A percentile compares a stretch with the other conserved stretches of the same genome.
phyloP scores from a whole-genome alignment of 37 sponge, comb jelly and placozoan genomes.

The Agelas oroides region DNA sequence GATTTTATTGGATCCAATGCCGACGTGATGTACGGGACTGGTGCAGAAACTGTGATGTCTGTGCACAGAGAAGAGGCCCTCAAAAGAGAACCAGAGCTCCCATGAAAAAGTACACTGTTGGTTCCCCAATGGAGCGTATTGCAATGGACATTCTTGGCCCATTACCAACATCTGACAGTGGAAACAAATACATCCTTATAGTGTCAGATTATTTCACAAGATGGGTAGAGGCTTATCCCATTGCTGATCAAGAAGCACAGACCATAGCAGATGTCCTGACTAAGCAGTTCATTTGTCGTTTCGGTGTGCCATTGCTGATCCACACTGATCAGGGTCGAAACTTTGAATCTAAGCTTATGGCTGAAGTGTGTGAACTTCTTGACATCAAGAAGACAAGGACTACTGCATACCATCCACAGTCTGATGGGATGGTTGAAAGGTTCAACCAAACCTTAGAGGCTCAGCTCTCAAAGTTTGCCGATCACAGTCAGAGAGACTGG shows the following conservation, averaged over 20 bases:
- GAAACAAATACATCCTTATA: background rate
- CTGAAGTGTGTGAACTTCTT: background rate
- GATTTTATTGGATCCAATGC: conserved; percentile 34
- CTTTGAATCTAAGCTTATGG: background rate
- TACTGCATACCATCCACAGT: conserved; percentile 19
- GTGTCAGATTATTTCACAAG: background rate
- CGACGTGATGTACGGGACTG: background rate
- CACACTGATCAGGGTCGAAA: background rate
- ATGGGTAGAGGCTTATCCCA: background rate
- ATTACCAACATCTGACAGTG: background rate
- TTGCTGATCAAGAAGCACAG: background rate
- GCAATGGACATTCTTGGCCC: conserved; percentile 41
- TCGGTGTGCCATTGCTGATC: background rate
- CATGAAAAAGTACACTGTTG: conserved; percentile 11
- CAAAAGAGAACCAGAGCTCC: background rate
- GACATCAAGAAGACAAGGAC: background rate
- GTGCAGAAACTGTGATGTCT: conserved; percentile 33
- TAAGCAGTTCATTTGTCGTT: background rate
- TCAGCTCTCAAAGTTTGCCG: conserved; percentile 14
- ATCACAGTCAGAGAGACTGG: conserved; percentile 24
- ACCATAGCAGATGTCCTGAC: background rate
- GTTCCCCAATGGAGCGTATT: no score
- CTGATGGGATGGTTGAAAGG: conserved; percentile 52
- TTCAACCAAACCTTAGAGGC: conserved; percentile 37
- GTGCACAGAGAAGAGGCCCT: conserved; percentile 32